Percentiles rank a stretch among this genome's conserved stretches.
These are phyloP conservation scores for Etheostoma cragini DNA, from an alignment of 2,113 vertebrate genomes.

Conservation along the genomic window DNA sequence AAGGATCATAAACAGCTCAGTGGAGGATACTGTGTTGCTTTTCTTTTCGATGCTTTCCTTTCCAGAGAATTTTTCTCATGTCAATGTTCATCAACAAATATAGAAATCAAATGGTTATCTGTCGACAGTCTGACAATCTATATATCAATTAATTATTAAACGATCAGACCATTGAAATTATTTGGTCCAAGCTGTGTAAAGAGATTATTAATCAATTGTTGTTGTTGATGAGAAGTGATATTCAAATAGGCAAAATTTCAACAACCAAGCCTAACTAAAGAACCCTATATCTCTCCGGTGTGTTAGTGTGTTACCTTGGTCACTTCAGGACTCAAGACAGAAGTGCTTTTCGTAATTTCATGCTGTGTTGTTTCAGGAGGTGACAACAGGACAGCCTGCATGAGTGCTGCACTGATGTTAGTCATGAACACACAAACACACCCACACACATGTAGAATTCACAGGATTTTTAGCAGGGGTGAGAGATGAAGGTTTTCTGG, in stretches of 20 bases:
- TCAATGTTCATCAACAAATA: background rate
- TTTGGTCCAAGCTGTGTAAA: background rate
- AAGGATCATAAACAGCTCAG: conserved; percentile 21
- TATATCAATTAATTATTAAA: background rate
- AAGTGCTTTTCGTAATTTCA: conserved; percentile 29
- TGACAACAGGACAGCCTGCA: background rate
- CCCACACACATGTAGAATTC: conserved; percentile 20
- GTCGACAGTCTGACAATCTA: background rate
- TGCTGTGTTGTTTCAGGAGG: conserved; percentile 37
- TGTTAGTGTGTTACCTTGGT: background rate
- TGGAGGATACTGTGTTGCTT: conserved; percentile 23
- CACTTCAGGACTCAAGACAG: conserved; percentile 12
- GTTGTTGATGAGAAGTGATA: background rate
- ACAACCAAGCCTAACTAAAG: background rate
- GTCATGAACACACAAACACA: conserved; percentile 19
- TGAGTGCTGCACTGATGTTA: conserved; percentile 3
- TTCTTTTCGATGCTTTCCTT: conserved; percentile 8
- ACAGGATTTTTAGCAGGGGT: conserved; percentile 26
- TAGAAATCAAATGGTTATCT: conserved; percentile 2
- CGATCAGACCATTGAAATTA: background rate
- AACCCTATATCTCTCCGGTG: background rate
- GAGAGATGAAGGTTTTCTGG: conserved; percentile 19
- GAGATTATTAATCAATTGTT: conserved; percentile 1
- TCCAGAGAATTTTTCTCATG: background rate
- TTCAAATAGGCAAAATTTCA: background rate